phyloP scores from a whole-genome alignment of 1,140 invertebrate genomes.

The Micrasema longulum region DNA sequence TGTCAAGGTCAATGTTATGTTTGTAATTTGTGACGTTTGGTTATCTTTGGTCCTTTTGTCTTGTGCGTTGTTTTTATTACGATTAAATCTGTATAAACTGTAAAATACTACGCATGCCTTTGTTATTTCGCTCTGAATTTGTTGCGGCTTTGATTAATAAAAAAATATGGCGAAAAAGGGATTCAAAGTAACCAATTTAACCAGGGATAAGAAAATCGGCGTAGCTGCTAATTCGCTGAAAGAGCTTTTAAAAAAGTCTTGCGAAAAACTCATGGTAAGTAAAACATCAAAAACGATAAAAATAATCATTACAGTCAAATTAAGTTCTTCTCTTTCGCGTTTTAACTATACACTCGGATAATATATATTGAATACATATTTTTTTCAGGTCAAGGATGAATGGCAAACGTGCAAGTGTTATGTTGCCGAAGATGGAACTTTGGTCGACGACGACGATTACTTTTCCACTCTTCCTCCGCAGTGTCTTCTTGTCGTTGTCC shows the following conservation, averaged over 20 bases:
- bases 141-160: neutral
- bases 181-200: constrained; percentile 78
- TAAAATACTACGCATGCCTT: neutral
- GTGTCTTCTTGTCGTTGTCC: constrained; percentile 76
- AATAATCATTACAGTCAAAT: neutral
- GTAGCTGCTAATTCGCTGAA: constrained; percentile 74
- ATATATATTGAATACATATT: constrained; percentile 3
- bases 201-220: constrained; percentile 74
- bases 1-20: constrained; percentile 48
- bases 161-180: constrained; percentile 72
- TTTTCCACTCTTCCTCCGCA: constrained; percentile 78
- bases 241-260: constrained; percentile 74
- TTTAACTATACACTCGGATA: constrained; percentile 31
- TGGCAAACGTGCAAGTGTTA: constrained; percentile 60
- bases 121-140: neutral
- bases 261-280: constrained; percentile 75
- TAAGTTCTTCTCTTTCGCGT: neutral
- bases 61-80: neutral
- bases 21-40: neutral
- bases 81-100: neutral
- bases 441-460: constrained; percentile 80
- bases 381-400: constrained; percentile 61
- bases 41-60: neutral
- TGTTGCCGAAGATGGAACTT: constrained; percentile 76
- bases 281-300: constrained; percentile 57